phyloP scores from a whole-genome alignment of 1,140 invertebrate genomes.

The Camponotus floridanus region DNA sequence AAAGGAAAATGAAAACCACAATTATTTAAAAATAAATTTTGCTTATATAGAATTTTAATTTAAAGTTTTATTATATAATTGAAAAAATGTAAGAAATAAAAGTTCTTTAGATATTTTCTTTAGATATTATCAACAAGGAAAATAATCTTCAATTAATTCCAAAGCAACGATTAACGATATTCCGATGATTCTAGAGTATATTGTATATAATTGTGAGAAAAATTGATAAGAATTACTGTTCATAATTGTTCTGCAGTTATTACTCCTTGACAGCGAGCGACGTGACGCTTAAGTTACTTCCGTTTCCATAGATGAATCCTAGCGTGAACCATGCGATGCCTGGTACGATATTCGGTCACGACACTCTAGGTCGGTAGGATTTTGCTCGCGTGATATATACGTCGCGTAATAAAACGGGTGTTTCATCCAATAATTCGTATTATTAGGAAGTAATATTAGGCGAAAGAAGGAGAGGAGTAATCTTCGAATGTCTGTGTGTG shows the following conservation, averaged over 20 bases:
- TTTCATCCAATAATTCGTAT: conserved; percentile 56
- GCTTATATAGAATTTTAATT: background rate
- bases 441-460: conserved; percentile 50
- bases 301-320: conserved; percentile 17
- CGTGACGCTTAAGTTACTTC: conserved; percentile 12
- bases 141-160: background rate
- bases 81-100: background rate
- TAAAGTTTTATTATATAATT: background rate
- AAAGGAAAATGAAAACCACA: background rate
- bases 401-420: conserved; percentile 36
- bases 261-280: background rate
- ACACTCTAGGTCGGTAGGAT: conserved; percentile 14
- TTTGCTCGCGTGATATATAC: conserved; percentile 38
- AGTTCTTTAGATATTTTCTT: background rate
- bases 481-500: too few species aligned
- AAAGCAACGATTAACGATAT: background rate
- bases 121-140: too few species aligned
- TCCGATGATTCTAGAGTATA: background rate
- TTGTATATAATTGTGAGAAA: background rate
- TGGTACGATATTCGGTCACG: conserved; percentile 59
- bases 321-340: conserved; percentile 45
- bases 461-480: background rate
- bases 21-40: background rate
- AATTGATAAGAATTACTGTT: background rate
- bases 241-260: background rate